phyloP scores from a whole-genome alignment of 2,888 invertebrate species.

The Eudemis profundana region DNA sequence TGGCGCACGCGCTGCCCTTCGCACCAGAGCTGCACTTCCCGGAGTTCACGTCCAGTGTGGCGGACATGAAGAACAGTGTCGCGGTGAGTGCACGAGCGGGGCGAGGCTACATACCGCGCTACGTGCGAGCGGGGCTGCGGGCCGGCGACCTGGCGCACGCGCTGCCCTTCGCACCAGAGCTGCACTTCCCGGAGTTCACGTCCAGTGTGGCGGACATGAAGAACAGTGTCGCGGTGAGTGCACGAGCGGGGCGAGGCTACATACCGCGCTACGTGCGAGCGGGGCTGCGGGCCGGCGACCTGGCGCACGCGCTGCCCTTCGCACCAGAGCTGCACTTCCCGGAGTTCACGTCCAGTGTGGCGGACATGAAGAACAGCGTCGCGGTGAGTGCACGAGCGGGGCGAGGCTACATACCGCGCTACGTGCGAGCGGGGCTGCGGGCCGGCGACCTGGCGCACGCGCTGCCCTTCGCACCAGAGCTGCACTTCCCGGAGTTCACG shows the following conservation, averaged over 20 bases:
- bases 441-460: slow-evolving; percentile 94
- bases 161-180: slow-evolving; percentile 94
- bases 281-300: slow-evolving; percentile 91
- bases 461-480: slow-evolving; percentile 94
- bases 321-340: slow-evolving; percentile 95
- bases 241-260: not conserved
- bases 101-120: slow-evolving; percentile 52
- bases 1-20: slow-evolving; percentile 71
- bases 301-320: slow-evolving; percentile 94
- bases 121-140: slow-evolving; percentile 88
- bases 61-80: slow-evolving; percentile 97
- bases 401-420: slow-evolving; percentile 52
- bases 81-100: slow-evolving; percentile 84
- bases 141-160: slow-evolving; percentile 94
- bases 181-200: slow-evolving; percentile 94
- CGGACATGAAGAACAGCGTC: slow-evolving; percentile 97
- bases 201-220: slow-evolving; percentile 96
- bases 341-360: slow-evolving; percentile 93
- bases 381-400: slow-evolving; percentile 84
- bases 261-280: slow-evolving; percentile 83
- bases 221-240: slow-evolving; percentile 91
- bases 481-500: slow-evolving; percentile 94
- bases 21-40: slow-evolving; percentile 95
- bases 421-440: slow-evolving; percentile 88
- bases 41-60: slow-evolving; percentile 93